Base-by-base conservation (phyloP, 2,797 vertebrate species). In the Syngnathus rostellatus region DNA sequence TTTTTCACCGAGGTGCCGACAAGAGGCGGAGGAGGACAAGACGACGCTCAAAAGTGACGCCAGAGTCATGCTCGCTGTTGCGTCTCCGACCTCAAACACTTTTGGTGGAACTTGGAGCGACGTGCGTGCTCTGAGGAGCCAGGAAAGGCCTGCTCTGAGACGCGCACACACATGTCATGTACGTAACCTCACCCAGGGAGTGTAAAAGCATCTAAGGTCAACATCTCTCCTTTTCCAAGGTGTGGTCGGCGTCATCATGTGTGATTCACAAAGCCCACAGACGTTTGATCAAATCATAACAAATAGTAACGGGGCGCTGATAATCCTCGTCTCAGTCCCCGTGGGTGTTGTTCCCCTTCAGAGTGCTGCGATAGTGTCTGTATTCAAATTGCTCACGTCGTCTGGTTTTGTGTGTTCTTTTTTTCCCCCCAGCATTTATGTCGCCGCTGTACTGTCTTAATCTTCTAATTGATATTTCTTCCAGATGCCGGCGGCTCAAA, bases 101-200 rank as follows among this genome's bases (percentile, higher is more conserved):
- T 72, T 71, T 65, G 69, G 66, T 70, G 83, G 79, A 77, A 80
- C 68, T 65, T 65, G 66, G 75, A 75, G n/a, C 63, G 74, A 77
- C 76, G 23, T 16, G 37, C 38, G 11, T 77, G 70, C 68, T 82
- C 75, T 73, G 81, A 81, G 83, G 67, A 66, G 60, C 78, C 76
- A 77, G 80, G 79, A 87, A 86, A 85, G 64, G 79, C 73, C 77
- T 68, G 58, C 78, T 83, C 51, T 25, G 21, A 59, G 19, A 64
- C 40, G 64, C 43, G 51, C n/a, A 31, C 16, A 46, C 8, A 55
- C 59, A 21, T 16, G 16, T 38, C 4, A 41, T 14, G 59, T 6
- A 21, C 6, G 60, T 14, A 21, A 45, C 60, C 45, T 57, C 37
- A 50, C 25, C 21, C 46, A 37, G 39, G 55, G 43, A 60, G 8